phyloP scores from a whole-genome alignment of 2,888 invertebrate genomes.

The Hyles lineata region DNA sequence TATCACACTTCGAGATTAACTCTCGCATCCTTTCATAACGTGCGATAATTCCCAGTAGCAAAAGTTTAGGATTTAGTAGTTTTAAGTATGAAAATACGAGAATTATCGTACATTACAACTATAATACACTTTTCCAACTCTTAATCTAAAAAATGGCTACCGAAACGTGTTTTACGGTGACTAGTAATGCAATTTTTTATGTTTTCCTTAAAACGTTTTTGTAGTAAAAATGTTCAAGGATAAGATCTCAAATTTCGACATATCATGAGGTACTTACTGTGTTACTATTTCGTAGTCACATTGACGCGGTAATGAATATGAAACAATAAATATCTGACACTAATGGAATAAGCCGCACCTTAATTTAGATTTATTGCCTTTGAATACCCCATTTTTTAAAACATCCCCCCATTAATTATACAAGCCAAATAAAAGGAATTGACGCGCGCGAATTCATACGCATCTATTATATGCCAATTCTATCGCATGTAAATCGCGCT shows the following conservation, averaged over 20 bases:
- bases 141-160: conserved; percentile 17
- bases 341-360: conserved; percentile 22
- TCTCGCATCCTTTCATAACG: conserved; percentile 12
- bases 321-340: neutral
- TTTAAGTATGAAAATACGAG: conserved; percentile 31
- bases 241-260: conserved; percentile 46
- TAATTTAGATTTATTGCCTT: conserved; percentile 22
- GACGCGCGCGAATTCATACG: too few species aligned
- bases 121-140: neutral
- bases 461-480: too few species aligned
- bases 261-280: conserved; percentile 54
- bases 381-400: neutral
- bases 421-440: too few species aligned
- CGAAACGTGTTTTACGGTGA: conserved; percentile 54
- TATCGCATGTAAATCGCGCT: too few species aligned
- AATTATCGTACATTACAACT: conserved; percentile 25
- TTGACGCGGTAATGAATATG: neutral
- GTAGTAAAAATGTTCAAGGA: conserved; percentile 63
- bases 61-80: conserved; percentile 29
- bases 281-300: neutral
- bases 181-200: conserved; percentile 62
- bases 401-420: too few species aligned
- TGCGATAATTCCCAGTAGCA: neutral
- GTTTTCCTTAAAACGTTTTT: conserved; percentile 57
- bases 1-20: conserved; percentile 56